A percentile compares a stretch with the other conserved stretches of the same genome.
Conservation (phyloP, 2,113 vertebrate species). For the Phylloscopus whistleri region DNA sequence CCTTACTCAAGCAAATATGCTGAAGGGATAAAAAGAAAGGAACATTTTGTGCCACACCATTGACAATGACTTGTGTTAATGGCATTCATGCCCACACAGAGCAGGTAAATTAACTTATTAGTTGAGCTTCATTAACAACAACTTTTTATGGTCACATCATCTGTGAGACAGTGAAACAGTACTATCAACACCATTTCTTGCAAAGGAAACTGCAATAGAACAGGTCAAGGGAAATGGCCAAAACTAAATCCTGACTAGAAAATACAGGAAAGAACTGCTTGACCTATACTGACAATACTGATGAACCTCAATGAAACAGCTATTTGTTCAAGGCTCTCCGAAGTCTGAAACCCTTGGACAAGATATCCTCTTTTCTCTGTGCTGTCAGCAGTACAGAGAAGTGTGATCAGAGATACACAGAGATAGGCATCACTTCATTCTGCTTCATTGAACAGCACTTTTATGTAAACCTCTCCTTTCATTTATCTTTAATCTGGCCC, state of each 20-base stretch:
- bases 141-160: neutral
- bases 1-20: neutral
- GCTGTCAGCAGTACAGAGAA: neutral
- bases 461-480: neutral
- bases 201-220: neutral
- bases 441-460: neutral
- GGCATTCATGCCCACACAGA: neutral
- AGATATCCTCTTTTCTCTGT: neutral
- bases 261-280: neutral
- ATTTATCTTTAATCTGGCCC: neutral
- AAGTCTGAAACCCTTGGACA: neutral
- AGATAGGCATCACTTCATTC: neutral
- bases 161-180: neutral
- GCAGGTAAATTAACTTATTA: neutral
- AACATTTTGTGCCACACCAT: neutral
- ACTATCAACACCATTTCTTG: neutral
- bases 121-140: neutral
- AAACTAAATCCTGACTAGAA: neutral
- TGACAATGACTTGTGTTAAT: neutral
- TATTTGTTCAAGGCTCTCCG: neutral
- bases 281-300: neutral
- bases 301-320: neutral
- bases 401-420: neutral
- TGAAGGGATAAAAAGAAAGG: neutral
- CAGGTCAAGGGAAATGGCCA: neutral